Evolutionary conservation across 1,140 invertebrate genomes (phyloP).

Genomic region (Drosophila nannoptera): DNA sequence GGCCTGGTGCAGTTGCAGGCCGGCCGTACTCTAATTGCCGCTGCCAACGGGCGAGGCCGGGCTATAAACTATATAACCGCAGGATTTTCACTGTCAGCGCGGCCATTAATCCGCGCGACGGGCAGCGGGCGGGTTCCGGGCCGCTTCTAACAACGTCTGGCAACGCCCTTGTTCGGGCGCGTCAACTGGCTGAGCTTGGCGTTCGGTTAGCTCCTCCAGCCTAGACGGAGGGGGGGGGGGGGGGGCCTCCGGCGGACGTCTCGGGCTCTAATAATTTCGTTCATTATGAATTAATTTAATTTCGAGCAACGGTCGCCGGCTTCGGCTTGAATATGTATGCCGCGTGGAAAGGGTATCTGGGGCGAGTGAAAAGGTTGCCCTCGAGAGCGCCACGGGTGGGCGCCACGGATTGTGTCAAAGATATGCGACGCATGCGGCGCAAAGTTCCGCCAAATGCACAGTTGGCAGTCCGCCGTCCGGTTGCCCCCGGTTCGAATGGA

Average conservation of each 20-base stretch:
- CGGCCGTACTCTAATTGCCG: conserved; percentile 63
- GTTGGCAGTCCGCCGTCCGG: conserved; percentile 55
- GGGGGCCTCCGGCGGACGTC: neutral
- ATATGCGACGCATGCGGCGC: conserved; percentile 74
- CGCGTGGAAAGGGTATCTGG: neutral
- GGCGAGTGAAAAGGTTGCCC: conserved; percentile 64
- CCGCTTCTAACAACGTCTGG: conserved; percentile 54
- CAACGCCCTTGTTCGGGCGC: conserved; percentile 62
- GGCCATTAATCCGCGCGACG: conserved; percentile 61
- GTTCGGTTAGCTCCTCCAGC: conserved; percentile 4
- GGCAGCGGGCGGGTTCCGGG: conserved; percentile 23
- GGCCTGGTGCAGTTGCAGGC: neutral
- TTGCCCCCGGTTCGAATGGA: conserved; percentile 22
- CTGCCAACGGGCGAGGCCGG: conserved; percentile 41
- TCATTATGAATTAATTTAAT: conserved; percentile 77
- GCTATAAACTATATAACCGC: conserved; percentile 73
- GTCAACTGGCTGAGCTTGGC: conserved; percentile 3
- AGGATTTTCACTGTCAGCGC: conserved; percentile 73
- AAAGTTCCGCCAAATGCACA: conserved; percentile 76
- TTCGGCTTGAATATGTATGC: neutral
- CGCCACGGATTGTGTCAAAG: conserved; percentile 76
- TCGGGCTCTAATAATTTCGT: conserved; percentile 69
- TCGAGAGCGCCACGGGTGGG: conserved; percentile 68
- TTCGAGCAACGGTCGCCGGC: conserved; percentile 43
- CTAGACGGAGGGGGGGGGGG: neutral